Evolutionary conservation across 2,113 vertebrate genomes (phyloP), one percentile per base, ranked within the genome.

Genomic region (Bombycilla garrulus): DNA sequence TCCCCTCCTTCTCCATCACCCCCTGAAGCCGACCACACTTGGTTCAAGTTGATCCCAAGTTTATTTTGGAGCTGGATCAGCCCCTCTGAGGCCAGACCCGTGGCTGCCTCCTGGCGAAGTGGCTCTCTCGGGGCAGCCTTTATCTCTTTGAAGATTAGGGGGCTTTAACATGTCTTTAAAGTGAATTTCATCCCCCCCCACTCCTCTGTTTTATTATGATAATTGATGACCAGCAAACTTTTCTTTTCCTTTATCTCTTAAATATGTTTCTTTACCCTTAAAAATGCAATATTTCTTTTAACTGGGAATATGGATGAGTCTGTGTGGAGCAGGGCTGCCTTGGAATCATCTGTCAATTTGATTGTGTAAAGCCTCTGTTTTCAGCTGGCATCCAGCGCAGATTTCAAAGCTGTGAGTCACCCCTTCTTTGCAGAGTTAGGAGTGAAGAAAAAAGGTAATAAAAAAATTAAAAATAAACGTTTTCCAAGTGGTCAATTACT

Each of bases 271-370:
- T 98, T 98, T 97, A 89, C 97, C 96, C 97, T 98, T 97, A 97
- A 97, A 98, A 98, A 97, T 56, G 97, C 97, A 98, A 96, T 98
- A 98, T 98, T 98, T 98, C 98, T 98, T 98, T 98, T 98, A 98
- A 97, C 97, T 96, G 18, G 4, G 97, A 97, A 98, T 98, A 98
- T 98, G 95, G 97, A 98, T 98, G 98, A 95, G 95, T 94, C 96
- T 97, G 97, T 72, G 92, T 21, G 15, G 85, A 95, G 95, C 91
- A 31, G 97, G 98, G 97, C 98, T 95, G 90, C 92, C 97, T 95
- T 48, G 3, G 88, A 85, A 84, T 98, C 98, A 98, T 98, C 97
- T 97, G 98, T 98, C 98, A 98, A 98, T 50, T 97, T 98, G 97
- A 98, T 97, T 2, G 57, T 92, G 97, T 83, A 98, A 98, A 98